phyloP scores from a whole-genome alignment of 2,113 vertebrate species.

The Dendrocopos noguchii region DNA sequence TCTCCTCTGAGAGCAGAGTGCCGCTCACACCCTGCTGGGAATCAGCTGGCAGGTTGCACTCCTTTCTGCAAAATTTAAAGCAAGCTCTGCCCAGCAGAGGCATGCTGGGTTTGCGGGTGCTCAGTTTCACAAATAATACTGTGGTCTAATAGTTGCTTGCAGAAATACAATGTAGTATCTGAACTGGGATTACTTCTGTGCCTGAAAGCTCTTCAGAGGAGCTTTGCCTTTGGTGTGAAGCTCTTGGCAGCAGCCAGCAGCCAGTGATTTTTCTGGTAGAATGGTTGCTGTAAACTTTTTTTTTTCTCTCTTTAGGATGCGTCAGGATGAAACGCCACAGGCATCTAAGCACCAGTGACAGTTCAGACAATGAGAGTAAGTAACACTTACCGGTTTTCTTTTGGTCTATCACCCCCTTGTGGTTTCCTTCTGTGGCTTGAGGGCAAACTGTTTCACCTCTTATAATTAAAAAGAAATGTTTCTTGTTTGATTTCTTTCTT shows the following conservation, averaged over 20 bases:
- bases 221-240: neutral
- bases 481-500: slow-evolving; percentile 13
- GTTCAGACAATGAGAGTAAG: slow-evolving; percentile 98
- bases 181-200: neutral
- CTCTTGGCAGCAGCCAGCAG: neutral
- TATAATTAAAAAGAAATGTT: neutral
- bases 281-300: slow-evolving; percentile 38
- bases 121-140: neutral
- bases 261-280: slow-evolving; percentile 31
- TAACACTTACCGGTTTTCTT: slow-evolving; percentile 60
- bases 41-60: neutral
- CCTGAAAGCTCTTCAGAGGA: slow-evolving; percentile 34
- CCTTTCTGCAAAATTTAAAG: neutral
- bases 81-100: slow-evolving; percentile 3
- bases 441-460: slow-evolving; percentile 34
- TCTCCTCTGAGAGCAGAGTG: neutral
- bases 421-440: slow-evolving; percentile 69
- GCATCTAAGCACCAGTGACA: slow-evolving; percentile 95
- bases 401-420: slow-evolving; percentile 55
- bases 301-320: slow-evolving; percentile 83
- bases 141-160: neutral
- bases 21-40: neutral
- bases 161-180: neutral
- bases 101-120: neutral
- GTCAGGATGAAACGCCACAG: slow-evolving; percentile 97